Conservation (phyloP, 2,888 invertebrate species). For the Drosophila meridionalis region DNA sequence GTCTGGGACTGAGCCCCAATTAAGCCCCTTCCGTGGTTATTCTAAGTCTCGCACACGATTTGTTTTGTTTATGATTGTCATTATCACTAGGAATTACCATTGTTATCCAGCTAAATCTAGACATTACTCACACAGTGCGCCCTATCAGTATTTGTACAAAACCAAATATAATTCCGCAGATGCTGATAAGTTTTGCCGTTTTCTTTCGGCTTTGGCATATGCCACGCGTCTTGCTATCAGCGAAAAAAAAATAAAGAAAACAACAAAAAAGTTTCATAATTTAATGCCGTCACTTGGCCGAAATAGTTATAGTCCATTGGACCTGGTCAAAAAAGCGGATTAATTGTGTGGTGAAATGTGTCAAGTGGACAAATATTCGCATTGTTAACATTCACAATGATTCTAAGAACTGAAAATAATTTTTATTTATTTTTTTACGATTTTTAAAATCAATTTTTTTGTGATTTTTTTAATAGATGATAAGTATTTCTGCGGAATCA, state of each 20-base stretch:
- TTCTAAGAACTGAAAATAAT: background rate
- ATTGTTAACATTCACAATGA: background rate
- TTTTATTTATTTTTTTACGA: background rate
- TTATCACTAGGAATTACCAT: constrained; percentile 75
- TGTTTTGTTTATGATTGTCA: constrained; percentile 58
- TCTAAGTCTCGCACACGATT: constrained; percentile 25
- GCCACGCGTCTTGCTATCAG: constrained; percentile 18
- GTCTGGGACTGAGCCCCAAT: constrained; percentile 3
- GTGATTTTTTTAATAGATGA: background rate
- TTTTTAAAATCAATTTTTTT: background rate
- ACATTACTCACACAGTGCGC: constrained; percentile 59
- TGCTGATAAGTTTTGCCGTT: constrained; percentile 9
- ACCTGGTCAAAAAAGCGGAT: background rate
- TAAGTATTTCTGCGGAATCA: background rate
- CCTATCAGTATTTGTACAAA: constrained; percentile 7
- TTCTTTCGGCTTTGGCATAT: background rate
- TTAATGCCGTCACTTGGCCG: constrained; percentile 22
- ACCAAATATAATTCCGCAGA: background rate
- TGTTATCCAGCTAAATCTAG: constrained; percentile 72
- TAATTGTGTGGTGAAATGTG: background rate
- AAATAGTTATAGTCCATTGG: constrained; percentile 5
- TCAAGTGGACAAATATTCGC: background rate
- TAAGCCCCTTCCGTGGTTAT: background rate
- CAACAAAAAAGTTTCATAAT: background rate
- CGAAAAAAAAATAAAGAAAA: background rate